A percentile compares a stretch with the other conserved stretches of the same genome.
Conservation (phyloP, 2,797 vertebrate genomes). For the Coendou prehensilis region DNA sequence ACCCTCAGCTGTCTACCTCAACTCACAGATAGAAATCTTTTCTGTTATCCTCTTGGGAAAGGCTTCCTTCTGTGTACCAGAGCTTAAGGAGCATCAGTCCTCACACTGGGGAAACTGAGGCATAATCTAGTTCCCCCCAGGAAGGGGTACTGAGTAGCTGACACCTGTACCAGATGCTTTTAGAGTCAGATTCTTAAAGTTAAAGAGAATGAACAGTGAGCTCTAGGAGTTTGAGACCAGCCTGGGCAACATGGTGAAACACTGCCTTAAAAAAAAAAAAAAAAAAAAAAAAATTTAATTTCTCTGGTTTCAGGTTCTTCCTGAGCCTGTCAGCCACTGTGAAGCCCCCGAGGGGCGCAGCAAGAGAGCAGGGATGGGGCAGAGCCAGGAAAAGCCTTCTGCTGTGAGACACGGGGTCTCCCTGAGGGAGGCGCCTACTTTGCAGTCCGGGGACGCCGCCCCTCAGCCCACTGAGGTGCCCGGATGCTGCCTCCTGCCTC, state of each 20-base stretch:
- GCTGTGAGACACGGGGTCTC: not conserved
- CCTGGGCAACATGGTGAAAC: not conserved
- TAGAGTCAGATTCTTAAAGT: not conserved
- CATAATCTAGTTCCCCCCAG: not conserved
- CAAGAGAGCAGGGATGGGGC: not conserved
- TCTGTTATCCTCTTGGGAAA: not conserved
- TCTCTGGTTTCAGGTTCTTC: not conserved
- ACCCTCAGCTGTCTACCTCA: not conserved
- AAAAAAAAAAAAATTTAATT: not conserved
- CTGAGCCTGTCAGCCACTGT: not conserved
- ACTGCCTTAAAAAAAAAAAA: not conserved
- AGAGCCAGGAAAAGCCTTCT: not conserved
- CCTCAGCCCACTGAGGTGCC: not conserved
- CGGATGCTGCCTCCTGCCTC: not conserved
- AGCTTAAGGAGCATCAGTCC: not conserved
- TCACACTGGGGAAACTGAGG: slow-evolving; percentile 7
- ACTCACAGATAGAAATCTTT: not conserved
- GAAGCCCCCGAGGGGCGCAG: not conserved
- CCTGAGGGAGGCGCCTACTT: not conserved
- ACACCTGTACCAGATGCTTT: not conserved
- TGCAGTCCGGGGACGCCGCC: not conserved
- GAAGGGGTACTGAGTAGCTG: not conserved
- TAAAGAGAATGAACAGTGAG: not conserved
- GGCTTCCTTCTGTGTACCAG: not conserved
- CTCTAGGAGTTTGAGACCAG: not conserved